These are phyloP conservation scores for Matsumyia berberina DNA, from an alignment of 2,888 invertebrate species.

Conservation along the genomic window DNA sequence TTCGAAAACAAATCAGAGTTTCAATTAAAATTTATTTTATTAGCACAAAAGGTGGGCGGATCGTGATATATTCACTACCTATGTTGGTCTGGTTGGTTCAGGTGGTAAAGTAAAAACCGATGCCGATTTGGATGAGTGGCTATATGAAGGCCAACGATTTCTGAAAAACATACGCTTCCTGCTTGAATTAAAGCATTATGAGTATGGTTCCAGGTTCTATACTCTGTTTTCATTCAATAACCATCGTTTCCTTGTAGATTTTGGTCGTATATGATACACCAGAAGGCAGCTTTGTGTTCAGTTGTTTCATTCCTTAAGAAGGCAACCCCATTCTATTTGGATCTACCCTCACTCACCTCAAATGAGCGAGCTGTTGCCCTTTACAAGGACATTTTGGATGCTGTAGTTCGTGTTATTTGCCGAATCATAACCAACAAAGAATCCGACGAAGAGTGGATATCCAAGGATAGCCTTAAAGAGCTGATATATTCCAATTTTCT, in stretches of 20 bases:
- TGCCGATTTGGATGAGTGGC: conserved; percentile 89
- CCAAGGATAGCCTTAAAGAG: conserved; percentile 87
- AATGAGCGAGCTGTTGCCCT: conserved; percentile 85
- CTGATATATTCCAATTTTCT: conserved; percentile 92
- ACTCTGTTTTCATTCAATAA: neutral
- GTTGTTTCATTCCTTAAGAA: conserved; percentile 90
- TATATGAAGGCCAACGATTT: conserved; percentile 86
- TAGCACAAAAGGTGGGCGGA: conserved; percentile 80
- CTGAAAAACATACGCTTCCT: conserved; percentile 89
- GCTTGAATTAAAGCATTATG: conserved; percentile 87
- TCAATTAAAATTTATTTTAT: conserved; percentile 14
- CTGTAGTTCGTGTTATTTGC: conserved; percentile 89
- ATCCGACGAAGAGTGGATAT: conserved; percentile 89
- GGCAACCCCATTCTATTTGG: conserved; percentile 89
- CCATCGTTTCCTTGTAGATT: conserved; percentile 85
- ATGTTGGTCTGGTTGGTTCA: conserved; percentile 79
- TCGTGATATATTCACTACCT: conserved; percentile 78
- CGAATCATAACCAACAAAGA: conserved; percentile 92
- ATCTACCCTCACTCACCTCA: conserved; percentile 84
- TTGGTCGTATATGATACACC: conserved; percentile 89
- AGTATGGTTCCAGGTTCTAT: conserved; percentile 81
- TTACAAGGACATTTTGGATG: conserved; percentile 87
- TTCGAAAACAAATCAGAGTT: neutral
- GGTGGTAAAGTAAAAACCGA: conserved; percentile 85
- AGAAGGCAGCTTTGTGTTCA: conserved; percentile 87